Evolutionary conservation across 2,113 vertebrate species (phyloP).

Genomic region (Gopherus flavomarginatus): DNA sequence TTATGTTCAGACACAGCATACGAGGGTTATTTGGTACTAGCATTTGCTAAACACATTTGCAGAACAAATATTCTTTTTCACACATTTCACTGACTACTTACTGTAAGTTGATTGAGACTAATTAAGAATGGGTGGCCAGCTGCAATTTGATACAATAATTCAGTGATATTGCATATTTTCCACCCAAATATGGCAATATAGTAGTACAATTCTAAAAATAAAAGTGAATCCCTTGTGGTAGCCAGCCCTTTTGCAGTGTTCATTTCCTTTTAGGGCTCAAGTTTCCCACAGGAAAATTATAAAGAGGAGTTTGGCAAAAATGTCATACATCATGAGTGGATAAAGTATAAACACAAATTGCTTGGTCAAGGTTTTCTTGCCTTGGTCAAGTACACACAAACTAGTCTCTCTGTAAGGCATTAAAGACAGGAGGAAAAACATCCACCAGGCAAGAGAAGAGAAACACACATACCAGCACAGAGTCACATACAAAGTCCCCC

Average conservation of each 20-base stretch:
- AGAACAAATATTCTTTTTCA: neutral
- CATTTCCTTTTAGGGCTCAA: conserved; percentile 84
- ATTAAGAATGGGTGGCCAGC: conserved; percentile 29
- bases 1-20: neutral
- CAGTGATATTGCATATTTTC: conserved; percentile 73
- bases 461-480: neutral
- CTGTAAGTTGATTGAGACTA: neutral
- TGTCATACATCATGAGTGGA: conserved; percentile 66
- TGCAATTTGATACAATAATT: conserved; percentile 71
- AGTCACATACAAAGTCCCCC: neutral
- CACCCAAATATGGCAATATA: conserved; percentile 89
- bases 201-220: conserved; percentile 84
- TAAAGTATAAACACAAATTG: conserved; percentile 21
- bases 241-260: conserved; percentile 76
- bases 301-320: conserved; percentile 78
- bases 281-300: conserved; percentile 91
- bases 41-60: neutral
- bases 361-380: conserved; percentile 42
- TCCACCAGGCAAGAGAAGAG: neutral
- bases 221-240: conserved; percentile 82
- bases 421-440: neutral
- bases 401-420: neutral
- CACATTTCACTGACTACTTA: neutral
- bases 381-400: neutral
- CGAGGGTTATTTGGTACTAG: neutral